Percentiles rank a stretch among this genome's conserved stretches.
phyloP scores from a whole-genome alignment of 2,797 vertebrate genomes.

The Hozukius guyotensis region DNA sequence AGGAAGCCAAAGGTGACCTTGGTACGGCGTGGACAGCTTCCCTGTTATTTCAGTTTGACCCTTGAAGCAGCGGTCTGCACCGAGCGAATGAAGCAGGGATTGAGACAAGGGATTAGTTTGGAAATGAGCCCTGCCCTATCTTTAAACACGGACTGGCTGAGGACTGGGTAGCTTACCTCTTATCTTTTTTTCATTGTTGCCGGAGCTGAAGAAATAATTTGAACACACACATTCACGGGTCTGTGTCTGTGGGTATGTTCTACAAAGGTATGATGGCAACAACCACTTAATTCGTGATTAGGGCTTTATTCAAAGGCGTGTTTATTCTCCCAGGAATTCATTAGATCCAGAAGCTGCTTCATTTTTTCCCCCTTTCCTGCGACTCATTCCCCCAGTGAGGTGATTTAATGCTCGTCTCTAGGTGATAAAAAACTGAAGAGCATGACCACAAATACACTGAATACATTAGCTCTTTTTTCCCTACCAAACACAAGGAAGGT shows the following conservation, averaged over 20 bases:
- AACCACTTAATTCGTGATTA: constrained; percentile 90
- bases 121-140: constrained; percentile 76
- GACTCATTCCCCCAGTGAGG: constrained; percentile 86
- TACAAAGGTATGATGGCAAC: constrained; percentile 84
- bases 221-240: constrained; percentile 69
- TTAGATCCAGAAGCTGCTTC: constrained; percentile 87
- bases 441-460: constrained; percentile 89
- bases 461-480: constrained; percentile 83
- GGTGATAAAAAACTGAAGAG: constrained; percentile 88
- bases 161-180: constrained; percentile 67
- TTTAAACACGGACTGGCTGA: constrained; percentile 64
- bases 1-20: constrained; percentile 66
- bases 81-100: constrained; percentile 67
- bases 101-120: constrained; percentile 74
- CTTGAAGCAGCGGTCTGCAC: constrained; percentile 57
- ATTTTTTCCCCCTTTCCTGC: constrained; percentile 72
- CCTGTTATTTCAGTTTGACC: constrained; percentile 65
- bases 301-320: constrained; percentile 86
- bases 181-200: constrained; percentile 73
- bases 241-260: constrained; percentile 75
- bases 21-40: constrained; percentile 35
- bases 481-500: constrained; percentile 80
- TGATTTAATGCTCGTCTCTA: constrained; percentile 88
- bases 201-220: constrained; percentile 74
- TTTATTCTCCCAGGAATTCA: constrained; percentile 89